Conservation (phyloP, 2,888 invertebrate species). For the Trissoscelio sp. region DNA sequence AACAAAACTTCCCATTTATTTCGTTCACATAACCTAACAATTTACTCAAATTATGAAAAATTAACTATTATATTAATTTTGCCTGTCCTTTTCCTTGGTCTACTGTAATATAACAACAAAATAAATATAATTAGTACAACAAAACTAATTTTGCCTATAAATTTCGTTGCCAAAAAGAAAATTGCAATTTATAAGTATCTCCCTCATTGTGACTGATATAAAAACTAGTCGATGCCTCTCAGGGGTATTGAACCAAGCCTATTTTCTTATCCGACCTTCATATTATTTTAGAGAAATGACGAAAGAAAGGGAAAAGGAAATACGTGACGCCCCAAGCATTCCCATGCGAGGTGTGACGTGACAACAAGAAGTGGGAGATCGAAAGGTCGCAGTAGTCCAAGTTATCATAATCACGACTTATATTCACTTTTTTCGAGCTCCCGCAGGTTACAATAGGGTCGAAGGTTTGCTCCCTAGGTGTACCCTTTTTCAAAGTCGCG, state of each 20-base stretch:
- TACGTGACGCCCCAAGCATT: slow-evolving; percentile 3
- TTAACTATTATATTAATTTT: no score
- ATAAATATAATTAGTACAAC: no score
- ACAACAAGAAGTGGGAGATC: not conserved
- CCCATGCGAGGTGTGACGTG: slow-evolving; percentile 33
- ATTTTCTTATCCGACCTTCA: slow-evolving; percentile 37
- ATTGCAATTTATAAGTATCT: slow-evolving; percentile 32
- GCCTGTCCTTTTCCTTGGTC: no score
- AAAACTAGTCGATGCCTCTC: slow-evolving; percentile 40
- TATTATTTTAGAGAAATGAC: slow-evolving; percentile 33
- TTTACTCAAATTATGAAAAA: no score
- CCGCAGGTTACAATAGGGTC: not conserved
- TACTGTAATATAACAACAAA: no score
- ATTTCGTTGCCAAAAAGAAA: no score
- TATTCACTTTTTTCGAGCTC: slow-evolving; percentile 27
- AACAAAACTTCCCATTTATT: no score
- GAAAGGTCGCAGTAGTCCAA: not conserved
- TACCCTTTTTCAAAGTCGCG: not conserved
- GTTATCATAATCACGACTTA: slow-evolving; percentile 38
- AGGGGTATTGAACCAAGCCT: slow-evolving; percentile 33
- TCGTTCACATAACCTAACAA: no score
- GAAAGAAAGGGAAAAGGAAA: slow-evolving; percentile 19
- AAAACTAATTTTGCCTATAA: no score
- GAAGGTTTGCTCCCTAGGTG: not conserved
- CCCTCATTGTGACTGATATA: slow-evolving; percentile 21